Percentiles rank a stretch among this genome's conserved stretches.
phyloP scores from a whole-genome alignment of 2,113 vertebrate species.

The Tapirus terrestris region DNA sequence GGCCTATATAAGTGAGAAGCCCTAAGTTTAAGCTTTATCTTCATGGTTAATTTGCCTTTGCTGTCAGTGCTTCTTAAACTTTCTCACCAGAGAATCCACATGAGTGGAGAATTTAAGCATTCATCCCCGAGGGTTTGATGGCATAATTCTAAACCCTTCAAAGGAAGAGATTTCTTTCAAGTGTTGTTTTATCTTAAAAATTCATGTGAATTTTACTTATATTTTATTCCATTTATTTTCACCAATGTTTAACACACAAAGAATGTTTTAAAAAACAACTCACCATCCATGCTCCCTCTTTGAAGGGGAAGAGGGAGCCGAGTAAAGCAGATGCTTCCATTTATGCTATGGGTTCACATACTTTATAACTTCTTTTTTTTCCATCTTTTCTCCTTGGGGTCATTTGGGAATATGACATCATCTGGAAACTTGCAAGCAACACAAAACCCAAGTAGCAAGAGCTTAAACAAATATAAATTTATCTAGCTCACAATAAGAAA shows the following conservation, averaged over 20 bases:
- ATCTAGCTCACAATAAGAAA: not conserved
- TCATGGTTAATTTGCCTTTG: not conserved
- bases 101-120: not conserved
- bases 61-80: not conserved
- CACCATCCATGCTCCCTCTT: not conserved
- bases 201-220: not conserved
- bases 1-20: not conserved
- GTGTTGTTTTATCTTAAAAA: not conserved
- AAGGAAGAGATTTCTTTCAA: not conserved
- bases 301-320: not conserved
- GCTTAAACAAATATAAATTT: not conserved
- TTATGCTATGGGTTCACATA: not conserved
- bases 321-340: not conserved
- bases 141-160: not conserved
- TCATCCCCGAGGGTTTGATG: not conserved
- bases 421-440: not conserved
- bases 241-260: not conserved
- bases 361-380: not conserved
- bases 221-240: not conserved
- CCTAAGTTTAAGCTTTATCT: not conserved
- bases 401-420: not conserved
- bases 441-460: not conserved
- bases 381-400: not conserved
- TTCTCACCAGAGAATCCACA: not conserved
- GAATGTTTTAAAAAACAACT: not conserved